phyloP scores from a whole-genome alignment of 2,797 vertebrate species.

The Rhinella marina region DNA sequence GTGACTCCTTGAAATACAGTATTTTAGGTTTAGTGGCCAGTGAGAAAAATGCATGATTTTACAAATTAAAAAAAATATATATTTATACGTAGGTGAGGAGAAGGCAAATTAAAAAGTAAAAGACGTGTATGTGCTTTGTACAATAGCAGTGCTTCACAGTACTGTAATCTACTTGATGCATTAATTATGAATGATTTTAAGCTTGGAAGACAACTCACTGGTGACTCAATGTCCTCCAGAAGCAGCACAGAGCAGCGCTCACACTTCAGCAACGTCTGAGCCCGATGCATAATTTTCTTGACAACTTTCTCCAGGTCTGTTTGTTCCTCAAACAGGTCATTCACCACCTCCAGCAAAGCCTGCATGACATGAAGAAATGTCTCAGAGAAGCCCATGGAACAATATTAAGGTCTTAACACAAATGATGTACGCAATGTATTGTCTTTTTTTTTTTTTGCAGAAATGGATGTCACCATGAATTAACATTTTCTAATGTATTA shows the following conservation, averaged over 20 bases:
- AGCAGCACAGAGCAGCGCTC: slow-evolving; percentile 96
- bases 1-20: too few species aligned
- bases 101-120: too few species aligned
- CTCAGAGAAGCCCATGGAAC: not conserved
- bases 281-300: slow-evolving; percentile 98
- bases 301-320: slow-evolving; percentile 99
- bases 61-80: too few species aligned
- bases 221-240: slow-evolving; percentile 96
- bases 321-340: slow-evolving; percentile 98
- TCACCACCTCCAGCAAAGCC: slow-evolving; percentile 97
- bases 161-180: not conserved
- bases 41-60: too few species aligned
- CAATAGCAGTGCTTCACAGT: not conserved
- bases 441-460: not conserved
- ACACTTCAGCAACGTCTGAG: slow-evolving; percentile 94
- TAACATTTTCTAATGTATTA: not conserved
- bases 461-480: not conserved
- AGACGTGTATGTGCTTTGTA: not conserved
- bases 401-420: slow-evolving; percentile 1
- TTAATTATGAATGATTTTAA: slow-evolving; percentile 49
- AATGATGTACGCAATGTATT: not conserved
- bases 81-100: too few species aligned
- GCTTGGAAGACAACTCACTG: slow-evolving; percentile 76
- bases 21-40: too few species aligned
- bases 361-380: slow-evolving; percentile 68